Percentiles rank a stretch among this genome's conserved stretches.
phyloP scores from a whole-genome alignment of 2,888 invertebrate species.

The Drosophila mettleri region DNA sequence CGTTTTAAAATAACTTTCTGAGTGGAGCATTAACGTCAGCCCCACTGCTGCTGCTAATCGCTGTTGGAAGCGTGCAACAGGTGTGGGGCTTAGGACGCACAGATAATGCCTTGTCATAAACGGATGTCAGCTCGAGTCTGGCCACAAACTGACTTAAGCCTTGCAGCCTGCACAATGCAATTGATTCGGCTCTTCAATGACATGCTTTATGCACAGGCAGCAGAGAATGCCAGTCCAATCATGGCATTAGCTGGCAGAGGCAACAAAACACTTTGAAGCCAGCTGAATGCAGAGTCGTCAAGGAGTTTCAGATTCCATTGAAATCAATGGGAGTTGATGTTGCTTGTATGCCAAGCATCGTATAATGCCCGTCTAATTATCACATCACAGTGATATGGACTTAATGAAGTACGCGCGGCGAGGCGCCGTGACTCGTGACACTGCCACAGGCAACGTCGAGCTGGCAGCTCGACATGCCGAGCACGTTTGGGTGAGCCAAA shows the following conservation, averaged over 20 bases:
- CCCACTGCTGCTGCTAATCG: slow-evolving; percentile 7
- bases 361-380: neutral
- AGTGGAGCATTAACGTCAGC: slow-evolving; percentile 4
- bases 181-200: neutral
- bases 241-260: neutral
- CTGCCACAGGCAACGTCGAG: neutral
- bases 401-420: neutral
- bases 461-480: slow-evolving; percentile 29
- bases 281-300: neutral
- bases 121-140: neutral
- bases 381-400: neutral
- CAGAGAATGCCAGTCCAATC: neutral
- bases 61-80: slow-evolving; percentile 46
- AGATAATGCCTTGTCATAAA: neutral
- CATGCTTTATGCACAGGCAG: neutral
- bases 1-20: slow-evolving; percentile 21
- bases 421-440: neutral
- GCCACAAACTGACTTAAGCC: neutral
- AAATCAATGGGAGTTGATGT: no score
- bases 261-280: neutral
- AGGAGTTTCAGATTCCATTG: neutral
- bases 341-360: neutral
- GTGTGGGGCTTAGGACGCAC: slow-evolving; percentile 43
- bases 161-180: neutral
- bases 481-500: slow-evolving; percentile 52